These are phyloP conservation scores for Drosophila pseudotakahashii DNA, from an alignment of 2,888 invertebrate species.

Conservation along the genomic window DNA sequence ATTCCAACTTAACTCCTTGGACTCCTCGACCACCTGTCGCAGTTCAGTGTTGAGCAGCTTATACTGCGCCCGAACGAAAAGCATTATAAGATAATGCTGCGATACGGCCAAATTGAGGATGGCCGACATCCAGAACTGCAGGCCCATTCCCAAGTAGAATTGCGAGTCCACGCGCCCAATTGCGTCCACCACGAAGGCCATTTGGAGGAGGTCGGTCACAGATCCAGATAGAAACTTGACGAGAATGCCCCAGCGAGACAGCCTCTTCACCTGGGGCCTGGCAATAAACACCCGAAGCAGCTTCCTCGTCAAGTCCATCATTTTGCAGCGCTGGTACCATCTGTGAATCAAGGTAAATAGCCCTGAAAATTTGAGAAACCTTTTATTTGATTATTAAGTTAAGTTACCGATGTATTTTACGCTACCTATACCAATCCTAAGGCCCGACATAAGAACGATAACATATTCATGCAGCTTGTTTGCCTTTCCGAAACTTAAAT, in stretches of 20 bases:
- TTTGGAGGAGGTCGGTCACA: slow-evolving; percentile 24
- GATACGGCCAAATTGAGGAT: slow-evolving; percentile 52
- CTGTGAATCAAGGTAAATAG: slow-evolving; percentile 49
- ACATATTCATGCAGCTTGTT: slow-evolving; percentile 42
- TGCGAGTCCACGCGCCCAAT: neutral
- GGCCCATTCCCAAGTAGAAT: neutral
- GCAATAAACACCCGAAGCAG: slow-evolving; percentile 12
- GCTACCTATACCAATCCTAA: slow-evolving; percentile 19
- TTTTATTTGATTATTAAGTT: neutral
- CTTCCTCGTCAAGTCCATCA: slow-evolving; percentile 25
- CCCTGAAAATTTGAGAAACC: neutral
- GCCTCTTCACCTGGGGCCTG: slow-evolving; percentile 43
- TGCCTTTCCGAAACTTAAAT: neutral
- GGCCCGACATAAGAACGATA: neutral
- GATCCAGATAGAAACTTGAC: slow-evolving; percentile 18
- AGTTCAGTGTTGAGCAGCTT: slow-evolving; percentile 54
- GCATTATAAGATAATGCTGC: slow-evolving; percentile 53
- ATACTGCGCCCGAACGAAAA: slow-evolving; percentile 55
- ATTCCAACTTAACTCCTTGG: neutral
- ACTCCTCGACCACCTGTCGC: slow-evolving; percentile 27
- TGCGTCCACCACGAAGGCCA: neutral
- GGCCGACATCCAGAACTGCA: slow-evolving; percentile 16
- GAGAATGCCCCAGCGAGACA: slow-evolving; percentile 50
- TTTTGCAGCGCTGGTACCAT: slow-evolving; percentile 45
- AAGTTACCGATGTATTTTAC: neutral